These are phyloP conservation scores for Geodia barretti DNA, from an alignment of 37 sponge, comb jelly and placozoan genomes.

Conservation along the genomic window DNA sequence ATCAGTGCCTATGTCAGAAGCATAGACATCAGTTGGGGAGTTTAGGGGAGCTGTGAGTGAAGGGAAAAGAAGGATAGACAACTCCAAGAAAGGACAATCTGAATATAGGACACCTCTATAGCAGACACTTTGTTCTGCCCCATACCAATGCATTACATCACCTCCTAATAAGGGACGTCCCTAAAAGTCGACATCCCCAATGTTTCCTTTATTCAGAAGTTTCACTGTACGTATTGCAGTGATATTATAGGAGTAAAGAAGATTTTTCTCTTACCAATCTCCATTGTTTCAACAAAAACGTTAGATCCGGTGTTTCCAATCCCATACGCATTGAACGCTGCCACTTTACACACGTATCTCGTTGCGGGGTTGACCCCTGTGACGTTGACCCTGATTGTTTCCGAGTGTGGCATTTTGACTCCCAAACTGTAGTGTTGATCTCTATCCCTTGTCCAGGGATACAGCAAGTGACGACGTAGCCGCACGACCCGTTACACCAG, in stretches of 20 bases:
- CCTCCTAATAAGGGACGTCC: no score
- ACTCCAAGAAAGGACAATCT: no score
- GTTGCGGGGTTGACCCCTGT: slow-evolving; percentile 6
- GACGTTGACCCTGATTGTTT: background rate
- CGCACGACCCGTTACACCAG: slow-evolving; percentile 1
- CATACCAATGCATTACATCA: no score
- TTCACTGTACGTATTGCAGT: no score
- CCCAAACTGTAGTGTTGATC: slow-evolving; percentile 15
- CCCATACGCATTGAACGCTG: slow-evolving; percentile 30
- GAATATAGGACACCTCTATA: background rate
- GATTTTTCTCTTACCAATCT: slow-evolving; percentile 27
- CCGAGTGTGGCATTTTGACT: background rate
- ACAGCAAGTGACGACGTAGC: slow-evolving; percentile 20
- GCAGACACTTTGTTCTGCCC: no score
- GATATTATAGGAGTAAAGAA: no score
- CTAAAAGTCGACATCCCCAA: no score
- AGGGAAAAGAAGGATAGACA: background rate
- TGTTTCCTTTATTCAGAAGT: no score
- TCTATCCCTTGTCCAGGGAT: background rate
- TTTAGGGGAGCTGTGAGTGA: slow-evolving; percentile 24
- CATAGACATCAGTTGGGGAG: slow-evolving; percentile 23
- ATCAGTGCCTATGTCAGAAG: slow-evolving; percentile 1
- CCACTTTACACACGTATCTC: slow-evolving; percentile 14
- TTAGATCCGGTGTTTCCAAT: slow-evolving; percentile 19
- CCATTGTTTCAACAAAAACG: slow-evolving; percentile 4